These are phyloP conservation scores for Sycophila sp. DNA, from an alignment of 1,140 invertebrate genomes.

Conservation along the genomic window DNA sequence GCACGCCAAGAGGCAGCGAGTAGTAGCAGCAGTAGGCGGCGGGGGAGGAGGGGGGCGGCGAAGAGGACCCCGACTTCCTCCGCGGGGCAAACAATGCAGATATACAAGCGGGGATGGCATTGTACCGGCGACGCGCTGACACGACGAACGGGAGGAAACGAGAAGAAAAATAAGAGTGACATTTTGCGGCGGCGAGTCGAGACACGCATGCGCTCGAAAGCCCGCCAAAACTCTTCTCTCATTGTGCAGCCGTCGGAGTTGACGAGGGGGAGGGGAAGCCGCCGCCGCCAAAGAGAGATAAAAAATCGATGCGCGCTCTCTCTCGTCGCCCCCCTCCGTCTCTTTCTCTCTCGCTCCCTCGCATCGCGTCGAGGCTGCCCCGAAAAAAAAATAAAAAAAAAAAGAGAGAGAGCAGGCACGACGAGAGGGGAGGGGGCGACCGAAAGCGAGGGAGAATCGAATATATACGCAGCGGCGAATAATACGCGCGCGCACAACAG, in stretches of 20 bases:
- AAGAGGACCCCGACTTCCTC: background rate
- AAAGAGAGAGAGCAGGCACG: too few species aligned
- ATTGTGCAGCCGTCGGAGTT: constrained; percentile 26
- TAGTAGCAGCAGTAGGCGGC: too few species aligned
- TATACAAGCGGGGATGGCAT: background rate
- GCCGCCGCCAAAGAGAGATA: constrained; percentile 34
- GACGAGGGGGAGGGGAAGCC: constrained; percentile 21
- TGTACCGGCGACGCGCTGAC: background rate
- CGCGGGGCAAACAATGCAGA: background rate
- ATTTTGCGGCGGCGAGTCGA: constrained; percentile 27
- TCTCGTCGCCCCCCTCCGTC: background rate
- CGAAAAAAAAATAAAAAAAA: constrained; percentile 1
- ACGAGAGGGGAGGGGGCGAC: constrained; percentile 23
- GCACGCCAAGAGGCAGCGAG: too few species aligned
- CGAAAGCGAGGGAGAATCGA: constrained; percentile 2
- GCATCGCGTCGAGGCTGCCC: background rate
- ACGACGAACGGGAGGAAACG: background rate
- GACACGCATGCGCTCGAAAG: constrained; percentile 58
- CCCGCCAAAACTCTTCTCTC: constrained; percentile 60
- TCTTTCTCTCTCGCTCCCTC: background rate
- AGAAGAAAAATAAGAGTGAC: constrained; percentile 34
- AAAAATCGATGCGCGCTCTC: constrained; percentile 13
- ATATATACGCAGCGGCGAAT: too few species aligned
- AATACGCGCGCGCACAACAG: background rate
- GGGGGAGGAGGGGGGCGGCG: too few species aligned